Evolutionary conservation across 2,797 vertebrate genomes (phyloP).

Genomic region (Natrix natrix): DNA sequence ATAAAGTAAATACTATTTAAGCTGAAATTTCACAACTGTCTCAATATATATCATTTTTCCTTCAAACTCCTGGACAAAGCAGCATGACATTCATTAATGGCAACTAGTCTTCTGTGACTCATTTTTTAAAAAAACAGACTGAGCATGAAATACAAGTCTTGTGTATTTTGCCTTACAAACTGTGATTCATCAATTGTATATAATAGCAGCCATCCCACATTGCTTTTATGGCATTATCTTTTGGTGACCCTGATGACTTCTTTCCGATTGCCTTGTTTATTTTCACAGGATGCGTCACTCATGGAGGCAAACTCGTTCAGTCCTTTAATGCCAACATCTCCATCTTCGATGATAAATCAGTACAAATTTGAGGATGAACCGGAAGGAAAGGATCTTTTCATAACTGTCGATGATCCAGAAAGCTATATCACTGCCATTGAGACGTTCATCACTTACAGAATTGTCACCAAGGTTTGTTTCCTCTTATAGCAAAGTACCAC

Average conservation of each 20-base stretch:
- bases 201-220: not conserved
- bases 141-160: not conserved
- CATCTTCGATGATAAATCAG: constrained; percentile 91
- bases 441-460: constrained; percentile 91
- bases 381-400: constrained; percentile 84
- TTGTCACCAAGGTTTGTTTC: constrained; percentile 84
- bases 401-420: constrained; percentile 91
- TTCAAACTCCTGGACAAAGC: not conserved
- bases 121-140: not conserved
- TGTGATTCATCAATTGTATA: not conserved
- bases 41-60: not conserved
- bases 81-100: not conserved
- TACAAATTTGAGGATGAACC: constrained; percentile 84
- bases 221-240: not conserved
- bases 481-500: not conserved
- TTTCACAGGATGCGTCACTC: constrained; percentile 78
- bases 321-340: constrained; percentile 80
- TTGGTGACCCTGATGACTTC: constrained; percentile 3
- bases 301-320: constrained; percentile 78
- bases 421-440: constrained; percentile 92
- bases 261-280: constrained; percentile 23
- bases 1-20: not conserved
- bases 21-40: not conserved
- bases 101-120: not conserved
- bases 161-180: not conserved